phyloP scores from a whole-genome alignment of 1,140 invertebrate genomes.

The Drosophila dunni region DNA sequence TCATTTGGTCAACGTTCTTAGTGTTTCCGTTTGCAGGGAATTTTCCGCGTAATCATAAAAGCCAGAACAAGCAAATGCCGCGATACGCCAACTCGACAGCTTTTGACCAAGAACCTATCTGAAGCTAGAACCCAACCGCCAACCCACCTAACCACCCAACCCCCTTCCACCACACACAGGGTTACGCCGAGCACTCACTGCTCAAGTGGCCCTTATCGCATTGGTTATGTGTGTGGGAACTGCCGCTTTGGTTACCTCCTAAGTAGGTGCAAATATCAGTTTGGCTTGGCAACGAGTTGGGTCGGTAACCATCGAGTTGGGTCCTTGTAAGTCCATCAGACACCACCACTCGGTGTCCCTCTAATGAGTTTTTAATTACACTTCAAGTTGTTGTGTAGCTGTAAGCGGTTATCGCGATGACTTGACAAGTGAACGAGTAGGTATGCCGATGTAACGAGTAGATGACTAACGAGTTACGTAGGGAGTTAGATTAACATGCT shows the following conservation, averaged over 20 bases:
- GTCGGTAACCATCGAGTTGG: neutral
- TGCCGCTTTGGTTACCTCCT: neutral
- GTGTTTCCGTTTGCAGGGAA: constrained; percentile 30
- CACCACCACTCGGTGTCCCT: neutral
- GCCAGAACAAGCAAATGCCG: constrained; percentile 9
- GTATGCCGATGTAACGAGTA: neutral
- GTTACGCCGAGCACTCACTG: neutral
- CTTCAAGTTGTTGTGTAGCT: constrained; percentile 9
- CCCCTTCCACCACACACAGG: neutral
- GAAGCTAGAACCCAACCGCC: neutral
- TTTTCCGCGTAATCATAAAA: constrained; percentile 43
- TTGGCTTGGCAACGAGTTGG: neutral
- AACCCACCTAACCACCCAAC: neutral
- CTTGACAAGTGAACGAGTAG: neutral
- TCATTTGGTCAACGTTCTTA: constrained; percentile 16
- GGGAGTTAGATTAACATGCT: no score
- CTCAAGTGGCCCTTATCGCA: constrained; percentile 35
- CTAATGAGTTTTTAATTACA: constrained; percentile 40
- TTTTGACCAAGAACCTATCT: constrained; percentile 8
- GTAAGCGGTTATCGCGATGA: neutral
- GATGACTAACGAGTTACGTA: neutral
- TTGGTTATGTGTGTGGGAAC: constrained; percentile 22
- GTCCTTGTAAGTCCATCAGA: constrained; percentile 18
- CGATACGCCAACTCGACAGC: constrained; percentile 16
- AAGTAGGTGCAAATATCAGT: constrained; percentile 21